phyloP scores from a whole-genome alignment of 1,140 invertebrate genomes.

The Diabrotica undecimpunctata region DNA sequence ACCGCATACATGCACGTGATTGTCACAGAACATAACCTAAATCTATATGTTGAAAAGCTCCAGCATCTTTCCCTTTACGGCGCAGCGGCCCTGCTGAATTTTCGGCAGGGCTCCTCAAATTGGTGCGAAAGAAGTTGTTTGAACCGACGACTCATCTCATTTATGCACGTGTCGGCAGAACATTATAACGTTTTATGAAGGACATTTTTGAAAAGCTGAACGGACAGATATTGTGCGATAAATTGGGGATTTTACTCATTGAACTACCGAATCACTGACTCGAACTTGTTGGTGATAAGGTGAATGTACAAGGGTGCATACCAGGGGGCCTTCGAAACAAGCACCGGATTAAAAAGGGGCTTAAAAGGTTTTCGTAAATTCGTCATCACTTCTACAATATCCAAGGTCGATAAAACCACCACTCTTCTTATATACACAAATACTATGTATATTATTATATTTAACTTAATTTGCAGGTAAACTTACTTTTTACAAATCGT shows the following conservation, averaged over 20 bases:
- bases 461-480: too few relatives aligned
- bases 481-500: too few relatives aligned
- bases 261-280: not conserved
- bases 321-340: not conserved
- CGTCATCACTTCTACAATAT: too few relatives aligned
- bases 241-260: constrained; percentile 16
- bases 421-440: too few relatives aligned
- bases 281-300: not conserved
- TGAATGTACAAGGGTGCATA: not conserved
- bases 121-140: not conserved
- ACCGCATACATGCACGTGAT: constrained; percentile 14
- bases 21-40: constrained; percentile 14
- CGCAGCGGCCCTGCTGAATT: constrained; percentile 7
- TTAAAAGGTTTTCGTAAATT: too few relatives aligned
- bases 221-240: constrained; percentile 14
- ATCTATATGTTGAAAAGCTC: constrained; percentile 14
- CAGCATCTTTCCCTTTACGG: constrained; percentile 14
- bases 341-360: too few relatives aligned
- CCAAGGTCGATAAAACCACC: too few relatives aligned
- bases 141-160: constrained; percentile 2
- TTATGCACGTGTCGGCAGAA: constrained; percentile 12
- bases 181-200: constrained; percentile 15
- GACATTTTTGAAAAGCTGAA: constrained; percentile 13
- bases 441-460: too few relatives aligned
- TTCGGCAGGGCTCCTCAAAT: not conserved